phyloP scores from a whole-genome alignment of 2,113 vertebrate genomes.

The Arothron firmamentum region DNA sequence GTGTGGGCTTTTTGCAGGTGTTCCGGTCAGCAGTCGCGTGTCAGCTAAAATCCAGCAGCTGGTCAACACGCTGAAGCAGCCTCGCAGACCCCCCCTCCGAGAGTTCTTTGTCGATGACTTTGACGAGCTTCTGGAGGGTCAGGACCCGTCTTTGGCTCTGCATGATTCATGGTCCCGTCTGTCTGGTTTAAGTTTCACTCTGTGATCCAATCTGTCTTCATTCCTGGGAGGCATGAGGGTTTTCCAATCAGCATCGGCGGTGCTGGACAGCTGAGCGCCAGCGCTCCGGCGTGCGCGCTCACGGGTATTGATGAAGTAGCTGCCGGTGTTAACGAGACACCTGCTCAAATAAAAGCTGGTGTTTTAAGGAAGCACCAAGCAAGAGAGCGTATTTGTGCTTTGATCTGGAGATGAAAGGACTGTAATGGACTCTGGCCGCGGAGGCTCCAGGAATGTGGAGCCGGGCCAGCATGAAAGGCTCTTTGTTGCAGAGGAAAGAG shows the following conservation, averaged over 20 bases:
- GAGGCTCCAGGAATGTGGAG: not conserved
- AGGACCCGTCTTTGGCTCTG: slow-evolving; percentile 17
- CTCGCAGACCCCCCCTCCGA: slow-evolving; percentile 91
- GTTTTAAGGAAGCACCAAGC: too few species aligned
- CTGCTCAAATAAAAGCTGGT: too few species aligned
- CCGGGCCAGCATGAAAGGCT: not conserved
- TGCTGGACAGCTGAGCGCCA: not conserved
- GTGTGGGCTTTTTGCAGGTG: slow-evolving; percentile 74
- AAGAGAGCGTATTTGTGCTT: too few species aligned
- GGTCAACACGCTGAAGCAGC: slow-evolving; percentile 96
- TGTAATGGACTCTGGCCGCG: not conserved
- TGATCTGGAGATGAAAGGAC: too few species aligned
- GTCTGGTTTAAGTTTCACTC: slow-evolving; percentile 4
- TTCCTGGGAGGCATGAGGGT: slow-evolving; percentile 12
- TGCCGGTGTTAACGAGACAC: too few species aligned
- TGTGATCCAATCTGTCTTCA: slow-evolving; percentile 14
- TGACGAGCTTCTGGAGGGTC: slow-evolving; percentile 97
- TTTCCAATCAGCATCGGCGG: not conserved
- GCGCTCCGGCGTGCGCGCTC: not conserved
- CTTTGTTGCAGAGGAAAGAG: not conserved
- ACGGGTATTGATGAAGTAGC: too few species aligned
- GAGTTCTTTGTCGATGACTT: slow-evolving; percentile 99
- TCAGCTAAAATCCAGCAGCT: slow-evolving; percentile 99
- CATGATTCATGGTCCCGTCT: slow-evolving; percentile 7
- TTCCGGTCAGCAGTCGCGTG: slow-evolving; percentile 97